A percentile compares a stretch with the other conserved stretches of the same genome.
Conservation (phyloP, 2,888 invertebrate genomes). For the Mantis religiosa region DNA sequence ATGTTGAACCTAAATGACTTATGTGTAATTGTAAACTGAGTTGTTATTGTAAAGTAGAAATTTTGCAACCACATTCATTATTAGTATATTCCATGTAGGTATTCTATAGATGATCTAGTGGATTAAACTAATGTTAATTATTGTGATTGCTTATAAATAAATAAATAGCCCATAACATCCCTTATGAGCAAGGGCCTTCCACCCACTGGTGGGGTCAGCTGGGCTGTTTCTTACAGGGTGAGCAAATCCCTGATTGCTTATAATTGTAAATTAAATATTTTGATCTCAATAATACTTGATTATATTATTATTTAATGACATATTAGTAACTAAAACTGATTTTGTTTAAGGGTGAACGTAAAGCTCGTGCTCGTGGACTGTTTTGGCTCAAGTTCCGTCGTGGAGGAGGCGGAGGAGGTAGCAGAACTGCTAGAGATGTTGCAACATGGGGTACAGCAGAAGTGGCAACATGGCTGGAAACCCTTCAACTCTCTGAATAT, state of each 20-base stretch:
- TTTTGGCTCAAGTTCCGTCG: slow-evolving; percentile 66
- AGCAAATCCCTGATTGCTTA: too few species aligned
- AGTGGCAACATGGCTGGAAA: slow-evolving; percentile 86
- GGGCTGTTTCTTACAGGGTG: too few species aligned
- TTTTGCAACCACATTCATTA: too few species aligned
- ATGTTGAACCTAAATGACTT: too few species aligned
- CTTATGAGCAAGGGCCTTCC: too few species aligned
- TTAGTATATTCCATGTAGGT: too few species aligned
- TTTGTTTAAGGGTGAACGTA: slow-evolving; percentile 45
- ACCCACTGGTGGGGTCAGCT: too few species aligned
- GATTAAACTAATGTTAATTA: background rate
- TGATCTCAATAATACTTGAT: background rate
- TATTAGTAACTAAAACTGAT: background rate
- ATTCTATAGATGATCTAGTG: too few species aligned
- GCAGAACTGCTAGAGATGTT: slow-evolving; percentile 46
- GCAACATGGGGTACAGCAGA: slow-evolving; percentile 82
- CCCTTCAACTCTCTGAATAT: slow-evolving; percentile 85
- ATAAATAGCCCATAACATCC: too few species aligned
- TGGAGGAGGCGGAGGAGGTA: slow-evolving; percentile 47
- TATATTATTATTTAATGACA: background rate
- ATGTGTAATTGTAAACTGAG: too few species aligned
- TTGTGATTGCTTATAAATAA: background rate
- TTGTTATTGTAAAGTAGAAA: too few species aligned
- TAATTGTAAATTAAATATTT: too few species aligned
- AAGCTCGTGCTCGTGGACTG: slow-evolving; percentile 52